These are phyloP conservation scores for Pseudolycoriella hygida DNA, from an alignment of 2,888 invertebrate species.

Conservation along the genomic window DNA sequence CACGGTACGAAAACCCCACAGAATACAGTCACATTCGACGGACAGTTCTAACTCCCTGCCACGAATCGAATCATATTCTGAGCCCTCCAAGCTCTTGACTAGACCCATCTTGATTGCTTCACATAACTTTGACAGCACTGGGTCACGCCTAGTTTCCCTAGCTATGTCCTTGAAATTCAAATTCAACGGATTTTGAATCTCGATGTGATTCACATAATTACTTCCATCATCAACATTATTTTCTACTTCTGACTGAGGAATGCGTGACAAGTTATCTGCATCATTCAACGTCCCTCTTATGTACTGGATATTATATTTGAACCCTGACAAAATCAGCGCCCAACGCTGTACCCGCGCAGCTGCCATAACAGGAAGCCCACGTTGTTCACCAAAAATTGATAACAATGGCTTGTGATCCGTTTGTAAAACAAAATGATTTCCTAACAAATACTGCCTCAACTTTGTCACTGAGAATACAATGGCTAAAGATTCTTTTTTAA, in stretches of 20 bases:
- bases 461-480: constrained; percentile 20
- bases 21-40: too few species aligned
- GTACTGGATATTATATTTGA: not conserved
- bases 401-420: constrained; percentile 22
- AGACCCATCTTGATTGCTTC: too few species aligned
- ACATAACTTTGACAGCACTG: too few species aligned
- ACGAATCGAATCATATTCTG: too few species aligned
- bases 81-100: too few species aligned
- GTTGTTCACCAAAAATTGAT: constrained; percentile 17
- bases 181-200: too few species aligned
- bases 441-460: constrained; percentile 25
- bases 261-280: not conserved
- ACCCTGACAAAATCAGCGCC: not conserved
- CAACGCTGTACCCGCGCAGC: constrained; percentile 8
- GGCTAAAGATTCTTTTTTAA: constrained; percentile 18
- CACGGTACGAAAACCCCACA: too few species aligned
- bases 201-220: too few species aligned
- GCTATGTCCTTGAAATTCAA: too few species aligned
- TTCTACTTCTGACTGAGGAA: not conserved
- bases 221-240: not conserved
- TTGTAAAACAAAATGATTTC: constrained; percentile 20
- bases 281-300: not conserved
- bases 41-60: too few species aligned
- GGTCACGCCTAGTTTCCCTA: too few species aligned
- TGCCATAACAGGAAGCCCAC: constrained; percentile 18